A percentile compares a stretch with the other conserved stretches of the same genome.
Evolutionary conservation across 2,113 vertebrate species (phyloP).

Genomic region (Microtus pennsylvanicus): DNA sequence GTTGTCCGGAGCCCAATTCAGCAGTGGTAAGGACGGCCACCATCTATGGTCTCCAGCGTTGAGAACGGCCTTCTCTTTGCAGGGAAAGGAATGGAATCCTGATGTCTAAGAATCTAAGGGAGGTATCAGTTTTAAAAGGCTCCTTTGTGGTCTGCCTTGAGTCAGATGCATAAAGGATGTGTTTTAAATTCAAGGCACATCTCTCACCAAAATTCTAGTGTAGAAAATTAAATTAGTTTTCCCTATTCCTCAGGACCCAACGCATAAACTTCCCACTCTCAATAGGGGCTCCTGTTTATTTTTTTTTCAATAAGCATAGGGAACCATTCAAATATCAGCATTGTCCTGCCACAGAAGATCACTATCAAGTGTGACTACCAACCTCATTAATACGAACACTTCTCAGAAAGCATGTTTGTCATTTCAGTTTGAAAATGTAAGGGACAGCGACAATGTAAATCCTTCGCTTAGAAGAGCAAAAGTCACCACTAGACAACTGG

Average conservation of each 20-base stretch:
- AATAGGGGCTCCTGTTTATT: background rate
- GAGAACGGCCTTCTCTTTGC: background rate
- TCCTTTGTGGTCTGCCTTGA: background rate
- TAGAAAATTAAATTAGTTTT: conserved; percentile 42
- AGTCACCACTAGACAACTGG: conserved; percentile 51
- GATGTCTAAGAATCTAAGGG: conserved; percentile 16
- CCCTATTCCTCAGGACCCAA: conserved; percentile 6
- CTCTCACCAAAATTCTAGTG: conserved; percentile 22
- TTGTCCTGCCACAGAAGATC: background rate
- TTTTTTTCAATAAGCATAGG: background rate
- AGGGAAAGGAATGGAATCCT: conserved; percentile 30
- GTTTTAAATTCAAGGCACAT: conserved; percentile 34
- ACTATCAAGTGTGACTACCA: background rate
- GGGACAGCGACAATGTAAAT: background rate
- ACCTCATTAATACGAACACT: background rate
- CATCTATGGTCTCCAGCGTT: background rate
- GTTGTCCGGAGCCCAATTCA: background rate
- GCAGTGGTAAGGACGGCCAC: background rate
- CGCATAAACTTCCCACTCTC: conserved; percentile 17
- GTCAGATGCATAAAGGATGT: conserved; percentile 31
- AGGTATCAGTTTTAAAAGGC: background rate
- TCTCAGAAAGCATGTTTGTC: background rate
- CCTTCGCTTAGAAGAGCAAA: background rate
- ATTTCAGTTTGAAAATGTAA: background rate
- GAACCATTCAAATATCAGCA: background rate